Conservation (phyloP, 2,113 vertebrate genomes). For the Zapornia atra region DNA sequence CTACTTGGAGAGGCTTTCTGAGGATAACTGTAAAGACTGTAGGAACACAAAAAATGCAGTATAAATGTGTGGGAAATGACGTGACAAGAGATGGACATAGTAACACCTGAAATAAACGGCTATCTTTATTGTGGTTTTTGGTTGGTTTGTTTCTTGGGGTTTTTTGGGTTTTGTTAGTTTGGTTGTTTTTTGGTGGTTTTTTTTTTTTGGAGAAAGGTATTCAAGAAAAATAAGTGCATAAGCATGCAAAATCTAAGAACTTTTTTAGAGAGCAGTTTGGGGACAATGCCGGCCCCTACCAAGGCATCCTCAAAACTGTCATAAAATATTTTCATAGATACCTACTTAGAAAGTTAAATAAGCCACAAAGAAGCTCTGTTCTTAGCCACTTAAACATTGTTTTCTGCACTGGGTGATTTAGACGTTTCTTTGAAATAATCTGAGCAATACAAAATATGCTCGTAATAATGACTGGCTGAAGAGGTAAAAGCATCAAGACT, state of each 20-base stretch:
- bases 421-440: background rate
- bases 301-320: background rate
- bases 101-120: background rate
- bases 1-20: background rate
- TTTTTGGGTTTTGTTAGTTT: background rate
- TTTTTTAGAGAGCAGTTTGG: background rate
- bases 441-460: background rate
- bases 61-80: background rate
- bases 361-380: background rate
- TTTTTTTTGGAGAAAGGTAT: background rate
- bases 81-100: background rate
- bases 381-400: background rate
- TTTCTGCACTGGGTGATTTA: background rate
- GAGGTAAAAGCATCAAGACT: background rate
- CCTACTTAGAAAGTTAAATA: background rate
- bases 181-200: no score
- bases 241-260: background rate
- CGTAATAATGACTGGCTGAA: background rate
- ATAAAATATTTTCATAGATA: background rate
- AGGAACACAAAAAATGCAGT: background rate
- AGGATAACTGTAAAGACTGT: background rate
- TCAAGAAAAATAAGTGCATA: background rate
- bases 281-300: background rate
- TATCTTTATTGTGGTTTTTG: background rate
- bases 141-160: background rate